These are phyloP conservation scores for Mohoua ochrocephala DNA, from an alignment of 2,113 vertebrate genomes.

Conservation along the genomic window DNA sequence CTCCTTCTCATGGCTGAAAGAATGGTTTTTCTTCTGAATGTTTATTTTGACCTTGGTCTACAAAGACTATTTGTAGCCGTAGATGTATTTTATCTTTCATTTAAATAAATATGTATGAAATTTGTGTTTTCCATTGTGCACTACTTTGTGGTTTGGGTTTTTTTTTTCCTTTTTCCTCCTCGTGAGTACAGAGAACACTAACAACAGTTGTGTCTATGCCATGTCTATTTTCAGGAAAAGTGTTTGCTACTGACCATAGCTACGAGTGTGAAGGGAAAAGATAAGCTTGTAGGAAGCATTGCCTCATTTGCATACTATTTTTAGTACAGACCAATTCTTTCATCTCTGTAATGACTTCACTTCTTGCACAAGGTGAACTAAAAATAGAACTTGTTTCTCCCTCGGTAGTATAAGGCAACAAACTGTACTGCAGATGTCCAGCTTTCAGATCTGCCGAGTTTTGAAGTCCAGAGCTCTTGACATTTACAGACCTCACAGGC, in stretches of 20 bases:
- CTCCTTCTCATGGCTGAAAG: neutral
- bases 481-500: constrained; percentile 2
- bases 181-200: neutral
- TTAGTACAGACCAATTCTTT: constrained; percentile 51
- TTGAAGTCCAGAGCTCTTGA: constrained; percentile 24
- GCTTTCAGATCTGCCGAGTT: constrained; percentile 1
- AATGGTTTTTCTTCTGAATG: neutral
- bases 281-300: constrained; percentile 17
- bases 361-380: constrained; percentile 55
- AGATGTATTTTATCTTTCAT: neutral
- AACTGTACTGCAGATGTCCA: constrained; percentile 47
- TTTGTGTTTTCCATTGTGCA: neutral
- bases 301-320: constrained; percentile 59
- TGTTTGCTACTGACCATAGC: neutral
- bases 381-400: constrained; percentile 53
- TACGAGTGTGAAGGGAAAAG: constrained; percentile 19
- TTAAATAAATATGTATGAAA: neutral
- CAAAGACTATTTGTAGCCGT: neutral
- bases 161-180: neutral
- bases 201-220: neutral
- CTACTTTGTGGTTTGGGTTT: accelerated
- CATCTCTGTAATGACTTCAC: constrained; percentile 44
- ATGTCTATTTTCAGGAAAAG: neutral
- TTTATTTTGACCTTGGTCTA: neutral
- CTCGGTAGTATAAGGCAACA: neutral